Percentiles rank a stretch among this genome's conserved stretches.
Conservation (phyloP, 2,113 vertebrate species). For the Brienomyrus longianalis region DNA sequence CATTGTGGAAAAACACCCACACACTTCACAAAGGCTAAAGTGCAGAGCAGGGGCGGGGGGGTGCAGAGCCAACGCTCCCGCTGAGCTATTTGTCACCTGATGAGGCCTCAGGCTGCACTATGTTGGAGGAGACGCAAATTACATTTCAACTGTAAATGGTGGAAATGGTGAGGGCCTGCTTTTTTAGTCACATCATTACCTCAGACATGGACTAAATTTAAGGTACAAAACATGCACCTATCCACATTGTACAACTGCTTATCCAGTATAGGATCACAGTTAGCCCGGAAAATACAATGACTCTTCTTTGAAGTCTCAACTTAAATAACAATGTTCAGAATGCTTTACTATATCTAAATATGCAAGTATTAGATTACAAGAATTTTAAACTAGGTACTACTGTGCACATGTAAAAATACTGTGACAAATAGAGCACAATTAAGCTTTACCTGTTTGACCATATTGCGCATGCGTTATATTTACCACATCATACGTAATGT, state of each 20-base stretch:
- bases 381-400: not conserved
- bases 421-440: not conserved
- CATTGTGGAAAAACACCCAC: not conserved
- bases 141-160: not conserved
- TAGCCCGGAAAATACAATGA: not conserved
- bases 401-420: not conserved
- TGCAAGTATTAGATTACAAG: not conserved
- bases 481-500: not conserved
- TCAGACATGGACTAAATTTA: not conserved
- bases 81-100: not conserved
- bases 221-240: not conserved
- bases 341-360: not conserved
- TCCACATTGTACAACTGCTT: not conserved
- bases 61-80: not conserved
- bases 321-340: not conserved
- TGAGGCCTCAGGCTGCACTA: not conserved
- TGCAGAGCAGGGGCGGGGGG: not conserved
- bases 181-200: not conserved
- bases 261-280: not conserved
- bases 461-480: not conserved
- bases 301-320: not conserved
- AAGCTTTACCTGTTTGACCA: not conserved
- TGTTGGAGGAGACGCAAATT: not conserved
- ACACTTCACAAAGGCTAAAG: not conserved
- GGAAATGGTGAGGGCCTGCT: not conserved